Evolutionary conservation across 1,140 invertebrate species (phyloP).

Genomic region (Saccostrea cuccullata): DNA sequence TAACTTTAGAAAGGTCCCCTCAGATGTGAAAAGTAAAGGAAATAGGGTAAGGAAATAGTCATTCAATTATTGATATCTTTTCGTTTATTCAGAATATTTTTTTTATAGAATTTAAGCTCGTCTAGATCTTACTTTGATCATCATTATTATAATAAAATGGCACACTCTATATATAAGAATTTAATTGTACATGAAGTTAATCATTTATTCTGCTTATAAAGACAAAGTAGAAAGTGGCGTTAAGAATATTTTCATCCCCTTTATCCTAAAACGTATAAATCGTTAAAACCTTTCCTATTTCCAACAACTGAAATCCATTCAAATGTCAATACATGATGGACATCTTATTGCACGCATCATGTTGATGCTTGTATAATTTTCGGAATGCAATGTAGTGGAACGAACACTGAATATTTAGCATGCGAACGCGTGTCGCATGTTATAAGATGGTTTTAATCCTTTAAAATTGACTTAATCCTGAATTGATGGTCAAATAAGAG

Average conservation of each 20-base stretch:
- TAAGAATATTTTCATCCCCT: neutral
- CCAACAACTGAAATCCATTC: constrained; percentile 10
- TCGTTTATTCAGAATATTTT: no score
- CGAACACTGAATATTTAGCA: constrained; percentile 11
- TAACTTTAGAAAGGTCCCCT: no score
- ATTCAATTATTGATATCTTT: no score
- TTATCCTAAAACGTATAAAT: neutral
- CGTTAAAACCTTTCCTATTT: neutral
- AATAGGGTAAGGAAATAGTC: no score
- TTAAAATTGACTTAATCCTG: constrained; percentile 29
- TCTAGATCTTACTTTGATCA: no score
- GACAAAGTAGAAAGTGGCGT: no score
- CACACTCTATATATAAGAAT: no score
- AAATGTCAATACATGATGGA: neutral
- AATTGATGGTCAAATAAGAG: constrained; percentile 27
- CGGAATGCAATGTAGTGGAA: constrained; percentile 9
- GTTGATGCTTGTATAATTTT: neutral
- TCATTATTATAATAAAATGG: no score
- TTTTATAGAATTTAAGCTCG: no score
- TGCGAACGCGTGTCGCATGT: neutral
- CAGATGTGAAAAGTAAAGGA: no score
- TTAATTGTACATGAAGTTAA: no score
- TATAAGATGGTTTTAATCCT: constrained; percentile 10
- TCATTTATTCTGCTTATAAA: no score
- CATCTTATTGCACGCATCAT: constrained; percentile 9